Evolutionary conservation across 2,113 vertebrate species (phyloP).

Genomic region (Theristicus caerulescens): DNA sequence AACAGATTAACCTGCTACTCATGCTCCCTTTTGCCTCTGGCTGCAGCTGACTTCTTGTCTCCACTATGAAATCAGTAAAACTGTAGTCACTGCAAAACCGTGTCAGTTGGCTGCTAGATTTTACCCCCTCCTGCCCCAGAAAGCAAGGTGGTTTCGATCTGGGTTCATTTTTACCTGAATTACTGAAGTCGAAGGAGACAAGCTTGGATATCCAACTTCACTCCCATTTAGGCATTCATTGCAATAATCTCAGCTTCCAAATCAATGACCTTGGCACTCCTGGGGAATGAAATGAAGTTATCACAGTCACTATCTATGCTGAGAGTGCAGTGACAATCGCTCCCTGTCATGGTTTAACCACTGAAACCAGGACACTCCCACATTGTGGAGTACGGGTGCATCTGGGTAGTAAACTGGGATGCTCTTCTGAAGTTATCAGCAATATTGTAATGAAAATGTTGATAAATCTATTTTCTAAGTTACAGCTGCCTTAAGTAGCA

Average conservation of each 20-base stretch:
- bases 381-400: not conserved
- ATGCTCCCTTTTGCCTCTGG: not conserved
- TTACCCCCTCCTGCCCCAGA: not conserved
- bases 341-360: not conserved
- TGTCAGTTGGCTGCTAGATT: not conserved
- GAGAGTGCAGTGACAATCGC: not conserved
- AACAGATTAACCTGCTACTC: conserved; percentile 2
- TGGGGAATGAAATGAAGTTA: not conserved
- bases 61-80: not conserved
- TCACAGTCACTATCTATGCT: not conserved
- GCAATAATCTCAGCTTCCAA: not conserved
- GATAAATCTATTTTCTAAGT: not conserved
- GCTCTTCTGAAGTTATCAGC: not conserved
- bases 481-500: not conserved
- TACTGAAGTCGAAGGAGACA: not conserved
- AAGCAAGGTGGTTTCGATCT: not conserved
- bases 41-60: not conserved
- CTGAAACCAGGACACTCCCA: not conserved
- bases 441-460: not conserved
- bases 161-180: not conserved
- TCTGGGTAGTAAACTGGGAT: not conserved
- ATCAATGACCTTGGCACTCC: not conserved
- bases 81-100: not conserved
- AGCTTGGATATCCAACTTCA: not conserved
- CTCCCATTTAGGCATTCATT: not conserved